Base-by-base conservation (phyloP, 2,888 invertebrate genomes). In the Drosophila pseudotalamancana region DNA sequence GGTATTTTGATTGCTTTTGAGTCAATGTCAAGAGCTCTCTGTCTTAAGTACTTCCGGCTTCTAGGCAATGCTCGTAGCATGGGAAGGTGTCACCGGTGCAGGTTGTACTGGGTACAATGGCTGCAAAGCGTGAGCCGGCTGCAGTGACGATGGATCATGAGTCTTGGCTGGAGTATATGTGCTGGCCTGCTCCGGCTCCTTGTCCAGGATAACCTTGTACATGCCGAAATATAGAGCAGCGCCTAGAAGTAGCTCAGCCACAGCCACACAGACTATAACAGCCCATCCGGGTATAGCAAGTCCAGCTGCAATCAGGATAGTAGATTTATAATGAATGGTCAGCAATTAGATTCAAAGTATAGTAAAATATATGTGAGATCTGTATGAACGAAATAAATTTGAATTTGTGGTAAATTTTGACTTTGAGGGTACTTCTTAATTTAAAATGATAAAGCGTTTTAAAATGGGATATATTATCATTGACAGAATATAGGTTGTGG, bases 201-300 rank as follows among this genome's bases (percentile, higher is more conserved):
- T 89, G 29, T 89, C 86, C 12, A 96, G 91, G 14, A 96, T 94
- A 2, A 94, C 85, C 90, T 95, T 96, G 74, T 95, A 94, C 93
- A 96, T 93, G 9, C 94, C 90, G 0, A 93, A 91, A 82, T 95
- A 96, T 0, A 96, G 88, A 6, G 94, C 92, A 1, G 93, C 96
- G 35, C 96, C 96, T n/a, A 94, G 81, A 3, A 94, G 61, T 27
- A 96, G 89, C 93, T 96, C 95, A 39, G 93, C 93, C 9, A 96
- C 89, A 18, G 94, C 96, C 14, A 95, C 92, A 77, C 96, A 90
- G 21, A 95, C 87, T 62, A 95, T 93, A 61, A 96, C 94, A 0
- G 95, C 94, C 96, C 96, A 96, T 0, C 95, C 95, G 65, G 96
- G 96, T 74, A 96, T 94, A 8, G 94, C 93, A 51, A 93, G 93